Conservation (phyloP, 1,140 invertebrate species). For the Agrypnia vestita region DNA sequence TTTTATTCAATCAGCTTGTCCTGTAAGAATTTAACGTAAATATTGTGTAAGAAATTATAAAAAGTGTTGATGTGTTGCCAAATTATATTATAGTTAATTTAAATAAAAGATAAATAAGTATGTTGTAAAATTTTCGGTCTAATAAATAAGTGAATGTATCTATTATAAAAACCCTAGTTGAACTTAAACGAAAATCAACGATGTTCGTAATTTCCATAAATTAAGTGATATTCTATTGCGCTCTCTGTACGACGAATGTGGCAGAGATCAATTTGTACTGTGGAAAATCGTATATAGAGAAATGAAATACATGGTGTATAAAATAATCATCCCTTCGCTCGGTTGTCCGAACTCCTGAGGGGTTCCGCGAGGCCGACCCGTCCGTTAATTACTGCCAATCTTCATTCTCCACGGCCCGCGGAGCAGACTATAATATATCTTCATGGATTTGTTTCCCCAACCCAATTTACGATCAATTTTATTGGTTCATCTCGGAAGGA, state of each 20-base stretch:
- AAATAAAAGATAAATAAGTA: no score
- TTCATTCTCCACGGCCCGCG: slow-evolving; percentile 31
- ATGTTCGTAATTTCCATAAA: no score
- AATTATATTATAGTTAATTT: no score
- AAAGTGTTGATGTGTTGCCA: no score
- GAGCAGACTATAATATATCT: slow-evolving; percentile 38
- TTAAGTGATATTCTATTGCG: no score
- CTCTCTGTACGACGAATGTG: background rate
- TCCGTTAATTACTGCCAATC: slow-evolving; percentile 47
- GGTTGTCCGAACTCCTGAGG: slow-evolving; percentile 19
- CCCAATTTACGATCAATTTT: slow-evolving; percentile 31
- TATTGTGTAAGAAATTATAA: no score
- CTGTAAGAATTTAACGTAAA: no score
- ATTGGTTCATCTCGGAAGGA: slow-evolving; percentile 9
- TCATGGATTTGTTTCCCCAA: slow-evolving; percentile 36
- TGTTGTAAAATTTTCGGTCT: no score
- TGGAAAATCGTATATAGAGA: slow-evolving; percentile 2
- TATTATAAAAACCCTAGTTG: no score
- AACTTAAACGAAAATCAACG: no score
- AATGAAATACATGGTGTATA: slow-evolving; percentile 2
- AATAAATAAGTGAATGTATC: no score
- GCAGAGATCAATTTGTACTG: background rate
- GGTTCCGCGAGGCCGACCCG: slow-evolving; percentile 1
- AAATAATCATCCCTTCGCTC: slow-evolving; percentile 24
- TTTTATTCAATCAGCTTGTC: no score